Evolutionary conservation across 1,140 invertebrate species (phyloP), one percentile per base, ranked within the genome.

Genomic region (Gonatopus flavifemur): DNA sequence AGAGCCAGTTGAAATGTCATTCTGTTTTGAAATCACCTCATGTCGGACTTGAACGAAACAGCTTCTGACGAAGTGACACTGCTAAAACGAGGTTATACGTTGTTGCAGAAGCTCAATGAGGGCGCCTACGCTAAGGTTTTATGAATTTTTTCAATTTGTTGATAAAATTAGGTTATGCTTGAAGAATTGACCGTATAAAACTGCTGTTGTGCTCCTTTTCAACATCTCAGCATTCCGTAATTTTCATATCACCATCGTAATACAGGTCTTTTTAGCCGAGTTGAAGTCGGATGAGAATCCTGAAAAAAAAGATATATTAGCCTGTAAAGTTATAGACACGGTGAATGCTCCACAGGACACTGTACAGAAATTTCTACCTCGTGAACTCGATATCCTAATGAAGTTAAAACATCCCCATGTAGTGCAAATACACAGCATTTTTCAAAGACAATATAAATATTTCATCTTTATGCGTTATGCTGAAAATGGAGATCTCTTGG

Each of bases 321-420:
- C 86, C 1, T 87, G 86, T 55, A 92, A 92, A 80, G 82, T 91
- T 1, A 87, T 91, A 38, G 86, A 91, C 63, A 84, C 83, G 2
- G 70, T 77, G 3, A 82, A 82, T 51, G 86, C 87, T 0, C 84
- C 87, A 1, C 82, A 83, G 54, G 87, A 91, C 59, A 90, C 89
- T 59, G 79, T 87, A 15, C 74, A 82, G 6, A 87, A 90, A 67
- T 91, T 91, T 70, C 74, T 91, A 21, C 87, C 88, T 0, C 74
- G 89, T 15, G 89, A 91, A 71, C 72, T 91, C 3, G 83, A 88
- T 37, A 83, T 89, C 15, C 67, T 88, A 9, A 77, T 83, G 12
- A 82, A 86, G 59, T 59, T 91, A 6, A 84, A 85, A 62, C 88
- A 91, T 63, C 88, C 88, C 0, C 83, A 88, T 55, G 80, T 91